Conservation (phyloP, 2,888 invertebrate species). For the Ochlodes sylvanus region DNA sequence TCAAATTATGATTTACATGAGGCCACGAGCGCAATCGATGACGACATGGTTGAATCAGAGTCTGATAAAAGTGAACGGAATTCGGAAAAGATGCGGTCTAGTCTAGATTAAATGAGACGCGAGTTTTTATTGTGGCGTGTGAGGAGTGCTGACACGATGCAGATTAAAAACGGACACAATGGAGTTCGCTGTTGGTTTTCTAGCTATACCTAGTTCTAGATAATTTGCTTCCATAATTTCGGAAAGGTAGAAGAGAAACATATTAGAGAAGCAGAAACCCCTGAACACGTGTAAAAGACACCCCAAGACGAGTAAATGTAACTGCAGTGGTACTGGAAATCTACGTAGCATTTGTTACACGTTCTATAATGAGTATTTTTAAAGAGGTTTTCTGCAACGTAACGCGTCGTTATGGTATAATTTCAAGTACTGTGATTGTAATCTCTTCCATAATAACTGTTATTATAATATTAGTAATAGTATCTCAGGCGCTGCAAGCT, state of each 20-base stretch:
- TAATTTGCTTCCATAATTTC: no score
- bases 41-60: slow-evolving; percentile 29
- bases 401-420: background rate
- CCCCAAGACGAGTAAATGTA: no score
- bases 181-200: no score
- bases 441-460: slow-evolving; percentile 1
- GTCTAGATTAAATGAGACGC: slow-evolving; percentile 38
- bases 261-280: no score
- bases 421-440: background rate
- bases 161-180: background rate
- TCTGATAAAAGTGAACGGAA: slow-evolving; percentile 32
- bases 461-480: no score
- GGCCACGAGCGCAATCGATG: slow-evolving; percentile 28
- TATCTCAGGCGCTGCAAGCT: background rate
- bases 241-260: no score
- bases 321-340: background rate
- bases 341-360: background rate
- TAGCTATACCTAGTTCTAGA: no score
- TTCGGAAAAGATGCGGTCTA: slow-evolving; percentile 30
- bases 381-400: background rate
- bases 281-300: no score
- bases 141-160: background rate
- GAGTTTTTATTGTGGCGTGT: slow-evolving; percentile 19
- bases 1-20: slow-evolving; percentile 29
- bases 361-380: background rate